phyloP scores from a whole-genome alignment of 2,888 invertebrate genomes.

The Sesamia inferens region DNA sequence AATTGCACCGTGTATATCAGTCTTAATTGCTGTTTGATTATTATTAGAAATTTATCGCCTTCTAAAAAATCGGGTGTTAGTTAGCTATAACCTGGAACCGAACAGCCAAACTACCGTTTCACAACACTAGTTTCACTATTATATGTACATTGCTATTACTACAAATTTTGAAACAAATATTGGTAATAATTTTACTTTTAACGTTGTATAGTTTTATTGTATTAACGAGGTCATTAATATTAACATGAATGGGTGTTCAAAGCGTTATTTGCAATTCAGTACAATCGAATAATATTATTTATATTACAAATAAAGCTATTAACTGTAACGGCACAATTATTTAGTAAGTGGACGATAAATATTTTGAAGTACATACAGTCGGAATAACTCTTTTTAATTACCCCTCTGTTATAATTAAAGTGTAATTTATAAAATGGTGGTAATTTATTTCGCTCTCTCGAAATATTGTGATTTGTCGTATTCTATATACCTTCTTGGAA shows the following conservation, averaged over 20 bases:
- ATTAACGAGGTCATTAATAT: conserved; percentile 52
- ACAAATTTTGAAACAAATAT: conserved; percentile 33
- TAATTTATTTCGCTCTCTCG: not conserved
- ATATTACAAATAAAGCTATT: conserved; percentile 21
- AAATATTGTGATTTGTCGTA: not conserved
- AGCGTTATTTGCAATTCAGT: conserved; percentile 27
- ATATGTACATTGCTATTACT: conserved; percentile 35
- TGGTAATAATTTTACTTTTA: conserved; percentile 19
- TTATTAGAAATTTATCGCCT: not conserved
- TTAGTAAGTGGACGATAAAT: conserved; percentile 29
- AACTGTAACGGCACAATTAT: conserved; percentile 19
- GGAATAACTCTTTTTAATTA: conserved; percentile 19
- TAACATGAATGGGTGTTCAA: conserved; percentile 33
- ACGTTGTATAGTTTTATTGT: conserved; percentile 36
- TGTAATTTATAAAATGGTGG: conserved; percentile 12
- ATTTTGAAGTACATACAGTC: conserved; percentile 23
- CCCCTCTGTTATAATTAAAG: conserved; percentile 19
- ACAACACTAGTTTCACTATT: conserved; percentile 3
- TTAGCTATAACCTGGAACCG: not conserved
- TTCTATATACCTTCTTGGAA: not conserved
- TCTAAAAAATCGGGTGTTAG: not conserved
- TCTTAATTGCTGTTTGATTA: too few relatives aligned
- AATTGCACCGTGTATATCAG: not conserved
- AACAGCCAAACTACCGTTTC: not conserved
- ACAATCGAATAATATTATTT: conserved; percentile 31